Base-by-base conservation (phyloP, 2,888 invertebrate species). In the Podotricha telesiphe region DNA sequence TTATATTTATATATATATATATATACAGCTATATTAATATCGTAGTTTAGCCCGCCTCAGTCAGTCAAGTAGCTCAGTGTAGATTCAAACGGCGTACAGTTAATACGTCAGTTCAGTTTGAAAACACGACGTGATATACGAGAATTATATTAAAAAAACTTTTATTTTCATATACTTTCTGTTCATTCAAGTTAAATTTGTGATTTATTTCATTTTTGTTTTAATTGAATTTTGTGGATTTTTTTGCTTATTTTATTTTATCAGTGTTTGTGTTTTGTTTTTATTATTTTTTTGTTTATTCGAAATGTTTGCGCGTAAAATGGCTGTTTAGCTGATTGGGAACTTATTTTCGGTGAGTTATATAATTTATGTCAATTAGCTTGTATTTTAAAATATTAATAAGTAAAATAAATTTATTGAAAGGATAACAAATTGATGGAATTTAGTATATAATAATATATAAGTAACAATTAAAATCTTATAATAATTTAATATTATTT, bases 41-140 rank as follows among this genome's bases (percentile, higher is more conserved):
- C n/a, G 17, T 45, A 45, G 42, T 42, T 45, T 22, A 59, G n/a
- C 10, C 2, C 22, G 58, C 42, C 42, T 34, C 58, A 15, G 42
- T 28, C 28, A 20, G 42, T 5, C 4, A 50, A 50, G 22, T 22
- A 22, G 45, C 22, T 67, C 62, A 67, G 67, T 67, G 62, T 67
- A 17, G 20, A 62, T 55, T 62, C 50, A 53, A 62, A 47, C 67
- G 45, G 67, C 47, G 67, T n/a, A n/a, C 20, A 22, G 62, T 45
- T 34, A n/a, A 53, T 53, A 62, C 67, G 67, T 53, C 20, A 47
- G n/a, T 47, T 47, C 8, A 37, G 67, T 47, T 48, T 67, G 61
- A 53, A 59, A 67, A 45, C 51, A 45, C 67, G 67, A 67, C 42
- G 28, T 53, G 20, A 10, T 19, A 37, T 48, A 56, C 50, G 66